A percentile compares a stretch with the other conserved stretches of the same genome.
Conservation (phyloP, 2,888 invertebrate genomes). For the Athripsodes cinereus region DNA sequence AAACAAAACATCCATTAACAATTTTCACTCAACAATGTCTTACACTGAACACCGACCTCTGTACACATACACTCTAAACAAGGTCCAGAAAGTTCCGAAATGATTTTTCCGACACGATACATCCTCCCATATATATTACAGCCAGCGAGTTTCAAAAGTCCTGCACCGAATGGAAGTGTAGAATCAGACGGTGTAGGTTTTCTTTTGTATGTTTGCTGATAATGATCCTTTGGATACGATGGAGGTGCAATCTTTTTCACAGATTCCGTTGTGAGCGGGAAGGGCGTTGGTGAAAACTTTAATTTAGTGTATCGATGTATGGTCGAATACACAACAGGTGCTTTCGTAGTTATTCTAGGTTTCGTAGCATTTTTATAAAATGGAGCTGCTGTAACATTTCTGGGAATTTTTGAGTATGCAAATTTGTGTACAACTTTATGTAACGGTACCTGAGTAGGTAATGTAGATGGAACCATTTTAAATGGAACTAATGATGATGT, state of each 20-base stretch:
- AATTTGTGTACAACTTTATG: slow-evolving; percentile 22
- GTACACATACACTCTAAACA: slow-evolving; percentile 85
- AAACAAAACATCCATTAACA: too few species aligned
- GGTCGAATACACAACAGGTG: slow-evolving; percentile 20
- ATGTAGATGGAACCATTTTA: not conserved
- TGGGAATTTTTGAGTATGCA: slow-evolving; percentile 19
- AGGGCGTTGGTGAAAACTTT: slow-evolving; percentile 15
- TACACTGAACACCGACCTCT: slow-evolving; percentile 79
- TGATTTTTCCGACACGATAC: slow-evolving; percentile 77
- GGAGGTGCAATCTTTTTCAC: slow-evolving; percentile 17
- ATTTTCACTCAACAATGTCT: slow-evolving; percentile 34
- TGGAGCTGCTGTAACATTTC: slow-evolving; percentile 12
- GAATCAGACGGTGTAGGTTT: slow-evolving; percentile 25
- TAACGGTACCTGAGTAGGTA: slow-evolving; percentile 7
- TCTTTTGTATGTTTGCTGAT: slow-evolving; percentile 22
- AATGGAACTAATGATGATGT: not conserved
- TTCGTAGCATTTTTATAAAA: slow-evolving; percentile 22
- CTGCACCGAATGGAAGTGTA: slow-evolving; percentile 39
- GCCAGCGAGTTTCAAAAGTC: slow-evolving; percentile 71
- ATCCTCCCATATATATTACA: slow-evolving; percentile 88
- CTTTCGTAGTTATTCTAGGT: slow-evolving; percentile 19
- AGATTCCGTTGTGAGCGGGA: slow-evolving; percentile 19
- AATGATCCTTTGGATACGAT: slow-evolving; percentile 15
- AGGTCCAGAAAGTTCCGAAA: slow-evolving; percentile 73
- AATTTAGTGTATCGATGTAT: slow-evolving; percentile 20